Percentiles rank a stretch among this genome's conserved stretches.
phyloP scores from a whole-genome alignment of 2,888 invertebrate species.

The Mythimna pallens region DNA sequence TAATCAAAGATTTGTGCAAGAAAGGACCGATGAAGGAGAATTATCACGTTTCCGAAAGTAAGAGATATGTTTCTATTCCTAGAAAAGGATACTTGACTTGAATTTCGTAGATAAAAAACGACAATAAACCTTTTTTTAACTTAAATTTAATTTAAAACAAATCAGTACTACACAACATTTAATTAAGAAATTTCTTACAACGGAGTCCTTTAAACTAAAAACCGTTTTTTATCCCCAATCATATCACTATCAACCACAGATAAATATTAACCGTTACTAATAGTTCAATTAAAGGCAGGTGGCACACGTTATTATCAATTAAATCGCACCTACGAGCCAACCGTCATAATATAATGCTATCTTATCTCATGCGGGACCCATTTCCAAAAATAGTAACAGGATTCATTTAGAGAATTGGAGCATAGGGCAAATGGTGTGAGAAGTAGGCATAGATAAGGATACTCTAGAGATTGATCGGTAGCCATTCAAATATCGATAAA shows the following conservation, averaged over 20 bases:
- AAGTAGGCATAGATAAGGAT: slow-evolving; percentile 72
- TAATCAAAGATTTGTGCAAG: not conserved
- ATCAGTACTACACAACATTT: slow-evolving; percentile 35
- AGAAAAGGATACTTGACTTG: not conserved
- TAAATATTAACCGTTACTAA: slow-evolving; percentile 70
- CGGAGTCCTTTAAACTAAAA: slow-evolving; percentile 49
- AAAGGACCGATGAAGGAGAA: not conserved
- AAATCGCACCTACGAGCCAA: slow-evolving; percentile 69
- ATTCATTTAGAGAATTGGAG: slow-evolving; percentile 74
- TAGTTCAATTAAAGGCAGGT: slow-evolving; percentile 71
- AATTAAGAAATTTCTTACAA: slow-evolving; percentile 39
- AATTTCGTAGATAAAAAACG: not conserved
- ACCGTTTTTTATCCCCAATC: slow-evolving; percentile 41
- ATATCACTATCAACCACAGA: slow-evolving; percentile 61
- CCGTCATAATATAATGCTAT: slow-evolving; percentile 73
- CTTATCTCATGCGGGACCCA: slow-evolving; percentile 79
- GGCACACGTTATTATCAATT: slow-evolving; percentile 68
- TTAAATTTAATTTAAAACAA: slow-evolving; percentile 14
- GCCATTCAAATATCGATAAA: slow-evolving; percentile 68
- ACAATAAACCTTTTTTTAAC: slow-evolving; percentile 27
- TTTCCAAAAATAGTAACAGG: slow-evolving; percentile 75
- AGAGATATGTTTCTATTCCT: not conserved
- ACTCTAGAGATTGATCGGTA: slow-evolving; percentile 74
- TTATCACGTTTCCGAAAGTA: too few relatives aligned
- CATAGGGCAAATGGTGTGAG: slow-evolving; percentile 73